Percentiles rank a stretch among this genome's conserved stretches.
phyloP scores from a whole-genome alignment of 2,797 vertebrate genomes.

The Thunnus albacares region DNA sequence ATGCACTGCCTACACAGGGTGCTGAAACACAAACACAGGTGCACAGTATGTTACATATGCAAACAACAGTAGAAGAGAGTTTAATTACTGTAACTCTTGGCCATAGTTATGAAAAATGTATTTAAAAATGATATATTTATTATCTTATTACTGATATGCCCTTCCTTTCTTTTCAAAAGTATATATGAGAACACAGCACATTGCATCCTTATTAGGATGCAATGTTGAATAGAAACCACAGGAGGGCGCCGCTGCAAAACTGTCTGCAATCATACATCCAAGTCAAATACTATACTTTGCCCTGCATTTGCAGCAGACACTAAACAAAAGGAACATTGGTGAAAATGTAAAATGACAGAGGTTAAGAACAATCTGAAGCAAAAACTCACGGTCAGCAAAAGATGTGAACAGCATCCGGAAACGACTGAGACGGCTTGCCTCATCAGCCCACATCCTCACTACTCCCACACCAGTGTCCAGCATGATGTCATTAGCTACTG shows the following conservation, averaged over 20 bases:
- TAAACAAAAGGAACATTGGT: not conserved
- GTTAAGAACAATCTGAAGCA: constrained; percentile 4
- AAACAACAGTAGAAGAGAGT: not conserved
- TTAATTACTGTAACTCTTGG: not conserved
- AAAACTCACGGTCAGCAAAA: constrained; percentile 93
- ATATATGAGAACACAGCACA: not conserved
- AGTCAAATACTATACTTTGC: not conserved
- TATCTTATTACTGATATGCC: not conserved
- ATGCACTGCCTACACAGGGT: constrained; percentile 90
- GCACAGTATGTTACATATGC: not conserved
- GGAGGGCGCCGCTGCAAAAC: constrained; percentile 16
- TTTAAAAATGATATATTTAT: not conserved
- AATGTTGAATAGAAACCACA: constrained; percentile 24
- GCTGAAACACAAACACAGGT: constrained; percentile 85
- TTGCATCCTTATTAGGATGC: not conserved
- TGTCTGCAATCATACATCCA: constrained; percentile 1
- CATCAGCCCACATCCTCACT: constrained; percentile 96
- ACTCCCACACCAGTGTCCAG: constrained; percentile 92
- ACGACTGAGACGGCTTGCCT: constrained; percentile 93
- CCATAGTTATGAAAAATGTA: not conserved
- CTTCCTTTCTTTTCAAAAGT: not conserved
- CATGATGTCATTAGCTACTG: constrained; percentile 93
- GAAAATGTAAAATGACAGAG: constrained; percentile 6
- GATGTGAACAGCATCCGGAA: constrained; percentile 96
- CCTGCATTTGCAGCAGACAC: not conserved